A percentile compares a stretch with the other conserved stretches of the same genome.
Evolutionary conservation across 2,797 vertebrate species (phyloP).

Genomic region (Staurois parvus): DNA sequence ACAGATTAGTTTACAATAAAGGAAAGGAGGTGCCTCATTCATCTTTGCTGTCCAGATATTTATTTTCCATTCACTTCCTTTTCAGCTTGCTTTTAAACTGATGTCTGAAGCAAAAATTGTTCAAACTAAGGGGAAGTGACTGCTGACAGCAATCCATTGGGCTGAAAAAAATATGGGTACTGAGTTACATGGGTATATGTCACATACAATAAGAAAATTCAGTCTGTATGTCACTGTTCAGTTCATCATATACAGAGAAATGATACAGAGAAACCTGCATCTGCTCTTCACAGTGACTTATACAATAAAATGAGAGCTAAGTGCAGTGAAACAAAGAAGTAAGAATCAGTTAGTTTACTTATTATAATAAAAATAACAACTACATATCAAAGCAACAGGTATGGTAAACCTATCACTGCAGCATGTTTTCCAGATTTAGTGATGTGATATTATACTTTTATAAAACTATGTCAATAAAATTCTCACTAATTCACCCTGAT

Average conservation of each 20-base stretch:
- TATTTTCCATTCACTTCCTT: background rate
- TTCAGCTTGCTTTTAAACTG: background rate
- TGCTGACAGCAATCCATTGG: background rate
- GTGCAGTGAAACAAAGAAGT: background rate
- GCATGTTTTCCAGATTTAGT: background rate
- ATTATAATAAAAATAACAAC: background rate
- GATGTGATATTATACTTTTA: background rate
- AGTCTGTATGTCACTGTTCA: background rate
- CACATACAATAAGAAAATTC: slow-evolving; percentile 3
- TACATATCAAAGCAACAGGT: background rate
- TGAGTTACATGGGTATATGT: background rate
- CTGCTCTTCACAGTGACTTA: background rate
- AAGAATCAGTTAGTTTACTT: background rate
- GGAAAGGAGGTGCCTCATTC: background rate
- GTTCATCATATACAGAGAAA: slow-evolving; percentile 15
- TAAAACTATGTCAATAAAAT: background rate
- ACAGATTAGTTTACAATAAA: background rate
- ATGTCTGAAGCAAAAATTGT: background rate
- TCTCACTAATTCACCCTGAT: too few species aligned
- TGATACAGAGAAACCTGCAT: background rate
- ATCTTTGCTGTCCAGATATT: background rate
- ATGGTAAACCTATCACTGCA: background rate
- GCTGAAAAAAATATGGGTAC: background rate
- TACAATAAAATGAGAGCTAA: background rate
- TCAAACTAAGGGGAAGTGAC: slow-evolving; percentile 1